phyloP scores from a whole-genome alignment of 1,140 invertebrate species.

The Achatina immaculata region DNA sequence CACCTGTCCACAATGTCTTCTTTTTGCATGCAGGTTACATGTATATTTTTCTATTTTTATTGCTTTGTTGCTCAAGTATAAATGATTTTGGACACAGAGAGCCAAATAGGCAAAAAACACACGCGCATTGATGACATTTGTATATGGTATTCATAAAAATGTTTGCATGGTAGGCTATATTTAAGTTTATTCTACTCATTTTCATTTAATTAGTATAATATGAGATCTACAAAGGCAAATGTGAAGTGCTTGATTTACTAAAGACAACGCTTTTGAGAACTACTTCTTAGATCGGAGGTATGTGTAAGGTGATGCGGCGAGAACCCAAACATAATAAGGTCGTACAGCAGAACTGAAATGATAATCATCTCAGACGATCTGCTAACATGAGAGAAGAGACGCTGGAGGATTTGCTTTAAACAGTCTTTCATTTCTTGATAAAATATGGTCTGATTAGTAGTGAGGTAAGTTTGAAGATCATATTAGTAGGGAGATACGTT shows the following conservation, averaged over 20 bases:
- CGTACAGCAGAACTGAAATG: conserved; percentile 38
- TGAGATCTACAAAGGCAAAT: too few species aligned
- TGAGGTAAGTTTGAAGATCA: not conserved
- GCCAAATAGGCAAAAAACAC: not conserved
- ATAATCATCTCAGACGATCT: conserved; percentile 2
- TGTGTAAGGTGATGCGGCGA: conserved; percentile 24
- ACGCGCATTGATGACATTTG: not conserved
- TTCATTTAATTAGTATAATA: too few species aligned
- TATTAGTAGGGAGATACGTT: too few species aligned
- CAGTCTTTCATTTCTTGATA: not conserved
- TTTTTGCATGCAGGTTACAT: too few species aligned
- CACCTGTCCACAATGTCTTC: too few species aligned
- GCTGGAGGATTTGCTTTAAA: not conserved
- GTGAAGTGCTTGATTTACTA: too few species aligned
- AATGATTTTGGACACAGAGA: not conserved
- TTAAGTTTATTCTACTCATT: too few species aligned
- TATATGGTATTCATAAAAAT: too few species aligned
- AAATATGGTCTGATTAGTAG: not conserved
- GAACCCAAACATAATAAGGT: conserved; percentile 69
- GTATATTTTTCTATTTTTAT: too few species aligned
- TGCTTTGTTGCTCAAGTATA: too few species aligned
- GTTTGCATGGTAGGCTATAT: too few species aligned
- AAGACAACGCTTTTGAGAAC: not conserved
- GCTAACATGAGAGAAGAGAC: not conserved
- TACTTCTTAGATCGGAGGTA: not conserved